phyloP scores from a whole-genome alignment of 2,888 invertebrate species.

The Yponomeuta plumbellus region DNA sequence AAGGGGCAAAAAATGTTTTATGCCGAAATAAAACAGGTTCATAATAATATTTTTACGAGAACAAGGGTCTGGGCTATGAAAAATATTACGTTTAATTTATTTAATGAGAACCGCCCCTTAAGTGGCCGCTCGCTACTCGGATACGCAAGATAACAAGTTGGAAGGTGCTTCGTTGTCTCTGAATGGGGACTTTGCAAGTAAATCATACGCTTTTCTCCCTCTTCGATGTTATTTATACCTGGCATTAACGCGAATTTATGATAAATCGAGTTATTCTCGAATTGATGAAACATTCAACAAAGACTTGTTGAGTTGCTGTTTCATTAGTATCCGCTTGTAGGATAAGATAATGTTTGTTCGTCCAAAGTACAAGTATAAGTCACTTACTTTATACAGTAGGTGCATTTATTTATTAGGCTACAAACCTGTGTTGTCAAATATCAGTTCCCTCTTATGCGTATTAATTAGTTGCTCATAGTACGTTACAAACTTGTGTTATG shows the following conservation, averaged over 20 bases:
- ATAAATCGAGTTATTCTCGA: neutral
- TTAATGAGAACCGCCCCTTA: neutral
- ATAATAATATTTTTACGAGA: neutral
- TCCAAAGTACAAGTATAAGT: too few relatives aligned
- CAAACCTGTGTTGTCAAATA: too few relatives aligned
- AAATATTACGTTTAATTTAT: slow-evolving; percentile 1
- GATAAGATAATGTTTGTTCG: too few relatives aligned
- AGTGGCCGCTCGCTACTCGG: neutral
- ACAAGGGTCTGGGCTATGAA: neutral
- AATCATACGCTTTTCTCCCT: neutral
- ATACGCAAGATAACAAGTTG: slow-evolving; percentile 5
- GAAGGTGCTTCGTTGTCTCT: neutral
- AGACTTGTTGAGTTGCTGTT: too few relatives aligned
- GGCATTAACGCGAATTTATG: neutral
- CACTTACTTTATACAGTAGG: too few relatives aligned
- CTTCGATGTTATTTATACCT: neutral
- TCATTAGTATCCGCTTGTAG: too few relatives aligned
- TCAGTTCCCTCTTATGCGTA: too few relatives aligned
- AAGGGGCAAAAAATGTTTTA: neutral
- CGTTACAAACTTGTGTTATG: too few relatives aligned
- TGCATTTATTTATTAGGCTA: too few relatives aligned
- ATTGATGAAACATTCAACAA: too few relatives aligned
- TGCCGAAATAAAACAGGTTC: neutral
- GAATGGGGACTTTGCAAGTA: neutral
- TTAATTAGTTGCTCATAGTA: too few relatives aligned